Evolutionary conservation across 2,888 invertebrate genomes (phyloP).

Genomic region (Machimus rusticus): DNA sequence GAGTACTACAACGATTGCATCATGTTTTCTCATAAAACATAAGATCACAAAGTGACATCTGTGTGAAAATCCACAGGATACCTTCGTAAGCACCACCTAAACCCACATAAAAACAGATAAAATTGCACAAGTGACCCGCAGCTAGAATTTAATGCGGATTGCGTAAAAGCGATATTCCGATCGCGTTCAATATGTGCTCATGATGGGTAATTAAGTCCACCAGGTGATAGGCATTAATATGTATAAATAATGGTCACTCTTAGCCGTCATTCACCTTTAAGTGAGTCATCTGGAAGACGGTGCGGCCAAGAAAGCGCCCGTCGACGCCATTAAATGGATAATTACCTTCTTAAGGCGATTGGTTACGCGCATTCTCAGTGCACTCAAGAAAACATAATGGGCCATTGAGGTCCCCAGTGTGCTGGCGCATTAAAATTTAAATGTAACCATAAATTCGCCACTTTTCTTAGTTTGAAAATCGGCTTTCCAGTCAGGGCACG

Average conservation of each 20-base stretch:
- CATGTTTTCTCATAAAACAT: not conserved
- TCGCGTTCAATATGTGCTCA: not conserved
- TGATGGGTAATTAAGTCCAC: slow-evolving; percentile 1
- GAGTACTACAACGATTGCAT: not conserved
- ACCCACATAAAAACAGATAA: not conserved
- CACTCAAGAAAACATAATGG: not conserved
- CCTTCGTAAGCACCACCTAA: not conserved
- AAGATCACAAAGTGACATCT: not conserved
- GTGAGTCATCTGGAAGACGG: slow-evolving; percentile 2
- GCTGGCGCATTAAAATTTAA: slow-evolving; percentile 33
- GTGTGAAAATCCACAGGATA: not conserved
- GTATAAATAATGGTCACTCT: not conserved
- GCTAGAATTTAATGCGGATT: not conserved
- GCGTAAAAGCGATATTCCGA: not conserved
- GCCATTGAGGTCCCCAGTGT: not conserved
- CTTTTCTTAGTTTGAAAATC: not conserved
- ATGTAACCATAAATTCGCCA: slow-evolving; percentile 33
- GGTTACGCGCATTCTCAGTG: not conserved
- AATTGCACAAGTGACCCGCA: not conserved
- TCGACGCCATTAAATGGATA: not conserved
- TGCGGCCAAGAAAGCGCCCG: not conserved
- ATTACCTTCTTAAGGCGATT: slow-evolving; percentile 31
- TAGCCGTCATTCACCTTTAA: not conserved
- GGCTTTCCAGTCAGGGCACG: not conserved
- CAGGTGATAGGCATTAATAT: slow-evolving; percentile 7